Percentiles rank a stretch among this genome's conserved stretches.
phyloP scores from a whole-genome alignment of 2,797 vertebrate genomes.

The Melanotaenia boesemani region DNA sequence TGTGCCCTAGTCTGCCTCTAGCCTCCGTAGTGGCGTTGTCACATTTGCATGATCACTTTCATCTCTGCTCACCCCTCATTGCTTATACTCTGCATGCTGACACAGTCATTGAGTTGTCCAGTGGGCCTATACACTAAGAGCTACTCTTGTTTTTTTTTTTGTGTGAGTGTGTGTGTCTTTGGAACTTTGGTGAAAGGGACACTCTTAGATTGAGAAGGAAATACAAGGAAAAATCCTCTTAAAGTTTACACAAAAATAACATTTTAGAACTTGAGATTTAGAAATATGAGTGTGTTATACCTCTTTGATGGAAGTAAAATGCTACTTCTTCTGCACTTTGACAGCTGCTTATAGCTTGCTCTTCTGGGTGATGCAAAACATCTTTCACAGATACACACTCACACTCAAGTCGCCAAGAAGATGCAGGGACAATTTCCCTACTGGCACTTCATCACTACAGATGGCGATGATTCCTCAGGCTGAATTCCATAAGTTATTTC shows the following conservation, averaged over 20 bases:
- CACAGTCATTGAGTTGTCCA: no score
- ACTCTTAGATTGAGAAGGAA: no score
- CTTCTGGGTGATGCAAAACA: conserved; percentile 40
- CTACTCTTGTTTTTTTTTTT: no score
- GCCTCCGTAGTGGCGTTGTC: no score
- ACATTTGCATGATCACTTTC: no score
- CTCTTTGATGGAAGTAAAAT: conserved; percentile 45
- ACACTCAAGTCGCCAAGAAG: not conserved
- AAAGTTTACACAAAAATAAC: not conserved
- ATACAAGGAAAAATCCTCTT: no score
- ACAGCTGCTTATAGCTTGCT: conserved; percentile 22
- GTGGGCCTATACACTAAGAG: no score
- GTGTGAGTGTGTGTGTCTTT: no score
- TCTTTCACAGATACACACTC: conserved; percentile 18
- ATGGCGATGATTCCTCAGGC: conserved; percentile 17
- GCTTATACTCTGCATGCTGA: no score
- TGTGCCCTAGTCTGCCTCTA: no score
- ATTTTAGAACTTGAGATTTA: not conserved
- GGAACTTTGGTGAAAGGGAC: no score
- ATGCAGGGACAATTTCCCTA: conserved; percentile 1
- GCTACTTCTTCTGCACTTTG: conserved; percentile 20
- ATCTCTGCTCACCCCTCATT: no score
- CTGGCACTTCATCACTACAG: conserved; percentile 12
- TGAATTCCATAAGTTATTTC: conserved; percentile 27
- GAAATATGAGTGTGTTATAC: conserved; percentile 33